Conservation (phyloP, 2,797 vertebrate genomes). For the Alauda arvensis region DNA sequence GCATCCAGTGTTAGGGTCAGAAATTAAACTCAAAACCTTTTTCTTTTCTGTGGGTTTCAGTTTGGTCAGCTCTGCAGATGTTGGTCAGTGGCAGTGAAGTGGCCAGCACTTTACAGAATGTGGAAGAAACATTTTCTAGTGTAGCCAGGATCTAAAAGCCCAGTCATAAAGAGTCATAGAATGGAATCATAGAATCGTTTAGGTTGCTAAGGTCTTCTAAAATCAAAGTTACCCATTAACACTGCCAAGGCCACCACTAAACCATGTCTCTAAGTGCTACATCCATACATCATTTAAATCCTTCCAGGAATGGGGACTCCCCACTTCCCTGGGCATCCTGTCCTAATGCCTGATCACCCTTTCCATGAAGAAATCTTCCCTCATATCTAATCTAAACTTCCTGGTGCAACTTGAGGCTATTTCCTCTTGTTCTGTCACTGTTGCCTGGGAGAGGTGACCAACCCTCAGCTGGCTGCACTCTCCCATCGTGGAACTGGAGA, state of each 20-base stretch:
- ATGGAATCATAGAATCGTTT: background rate
- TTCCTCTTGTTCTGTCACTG: background rate
- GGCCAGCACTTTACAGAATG: background rate
- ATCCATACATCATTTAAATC: background rate
- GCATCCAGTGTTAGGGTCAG: background rate
- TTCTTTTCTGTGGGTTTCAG: background rate
- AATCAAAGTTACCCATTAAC: background rate
- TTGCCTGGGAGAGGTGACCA: background rate
- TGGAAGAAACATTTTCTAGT: background rate
- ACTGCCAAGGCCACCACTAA: background rate
- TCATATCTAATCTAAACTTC: background rate
- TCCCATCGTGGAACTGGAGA: background rate
- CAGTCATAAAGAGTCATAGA: background rate
- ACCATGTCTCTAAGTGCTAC: background rate
- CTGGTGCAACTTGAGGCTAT: background rate
- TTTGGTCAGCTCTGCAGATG: background rate
- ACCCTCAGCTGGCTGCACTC: background rate
- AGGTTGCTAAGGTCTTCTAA: background rate
- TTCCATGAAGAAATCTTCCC: background rate
- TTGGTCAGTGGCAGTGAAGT: background rate
- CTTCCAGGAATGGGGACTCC: background rate
- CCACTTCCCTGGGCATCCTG: background rate
- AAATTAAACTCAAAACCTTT: background rate
- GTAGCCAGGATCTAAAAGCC: background rate
- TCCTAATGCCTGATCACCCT: background rate